A percentile compares a stretch with the other conserved stretches of the same genome.
These are phyloP conservation scores for Scaptomyza flava DNA, from an alignment of 2,888 invertebrate species.

Conservation along the genomic window DNA sequence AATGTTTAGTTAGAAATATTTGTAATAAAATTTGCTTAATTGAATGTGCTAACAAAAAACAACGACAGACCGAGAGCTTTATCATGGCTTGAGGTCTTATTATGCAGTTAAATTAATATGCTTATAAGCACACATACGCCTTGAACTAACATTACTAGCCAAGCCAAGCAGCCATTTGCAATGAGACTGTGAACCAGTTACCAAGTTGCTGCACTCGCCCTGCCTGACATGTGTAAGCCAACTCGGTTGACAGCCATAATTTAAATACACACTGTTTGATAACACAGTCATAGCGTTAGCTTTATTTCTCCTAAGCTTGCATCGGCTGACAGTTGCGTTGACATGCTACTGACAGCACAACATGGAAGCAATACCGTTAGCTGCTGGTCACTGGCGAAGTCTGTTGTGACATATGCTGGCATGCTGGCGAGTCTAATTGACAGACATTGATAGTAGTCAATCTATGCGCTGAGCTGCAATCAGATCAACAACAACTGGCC, in stretches of 20 bases:
- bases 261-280: conserved; percentile 34
- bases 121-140: conserved; percentile 15
- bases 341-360: conserved; percentile 56
- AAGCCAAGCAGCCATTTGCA: conserved; percentile 27
- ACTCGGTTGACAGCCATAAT: conserved; percentile 31
- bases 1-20: conserved; percentile 48
- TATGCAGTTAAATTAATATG: conserved; percentile 27
- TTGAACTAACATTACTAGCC: conserved; percentile 51
- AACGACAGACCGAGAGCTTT: conserved; percentile 31
- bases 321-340: conserved; percentile 58
- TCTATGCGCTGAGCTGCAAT: conserved; percentile 14
- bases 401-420: conserved; percentile 59
- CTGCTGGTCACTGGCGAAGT: conserved; percentile 26
- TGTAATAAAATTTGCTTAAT: conserved; percentile 56
- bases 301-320: conserved; percentile 29
- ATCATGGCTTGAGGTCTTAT: conserved; percentile 45
- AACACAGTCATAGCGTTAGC: conserved; percentile 14
- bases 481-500: conserved; percentile 42
- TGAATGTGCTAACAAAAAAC: conserved; percentile 54
- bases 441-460: conserved; percentile 63
- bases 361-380: conserved; percentile 53
- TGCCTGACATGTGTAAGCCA: conserved; percentile 27
- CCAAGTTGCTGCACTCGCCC: conserved; percentile 37
- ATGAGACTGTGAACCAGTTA: conserved; percentile 28
- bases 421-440: conserved; percentile 62